Evolutionary conservation across 2,113 vertebrate species (phyloP).

Genomic region (Emydocephalus ijimae): DNA sequence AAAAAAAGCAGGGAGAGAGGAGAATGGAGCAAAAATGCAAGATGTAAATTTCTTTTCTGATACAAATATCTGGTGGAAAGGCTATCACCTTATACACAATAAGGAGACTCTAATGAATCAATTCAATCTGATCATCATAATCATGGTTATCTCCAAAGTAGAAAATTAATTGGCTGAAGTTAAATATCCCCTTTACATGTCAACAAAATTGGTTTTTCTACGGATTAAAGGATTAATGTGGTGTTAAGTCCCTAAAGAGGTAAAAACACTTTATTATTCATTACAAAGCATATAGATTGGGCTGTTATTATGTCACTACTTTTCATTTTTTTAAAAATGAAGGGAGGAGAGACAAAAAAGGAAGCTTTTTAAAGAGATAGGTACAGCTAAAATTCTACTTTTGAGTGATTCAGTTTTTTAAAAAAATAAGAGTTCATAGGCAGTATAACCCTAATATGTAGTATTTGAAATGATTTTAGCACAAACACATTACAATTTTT

Average conservation of each 20-base stretch:
- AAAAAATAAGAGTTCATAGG: background rate
- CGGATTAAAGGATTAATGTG: constrained; percentile 95
- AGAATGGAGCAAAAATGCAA: constrained; percentile 33
- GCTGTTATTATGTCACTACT: constrained; percentile 59
- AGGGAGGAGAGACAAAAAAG: background rate
- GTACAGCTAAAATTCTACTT: background rate
- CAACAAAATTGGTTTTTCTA: constrained; percentile 91
- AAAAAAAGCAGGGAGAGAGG: background rate
- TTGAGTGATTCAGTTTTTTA: background rate
- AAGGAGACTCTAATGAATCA: constrained; percentile 84
- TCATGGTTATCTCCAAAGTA: constrained; percentile 83
- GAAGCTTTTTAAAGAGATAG: background rate
- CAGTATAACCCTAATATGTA: background rate
- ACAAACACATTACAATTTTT: background rate
- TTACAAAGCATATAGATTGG: constrained; percentile 85
- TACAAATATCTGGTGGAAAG: constrained; percentile 56
- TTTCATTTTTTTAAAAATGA: constrained; percentile 56
- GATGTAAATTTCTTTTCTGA: constrained; percentile 44
- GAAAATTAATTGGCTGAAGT: constrained; percentile 92
- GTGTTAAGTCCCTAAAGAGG: constrained; percentile 93
- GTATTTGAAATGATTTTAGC: background rate
- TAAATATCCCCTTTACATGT: constrained; percentile 85
- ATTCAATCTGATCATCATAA: constrained; percentile 89
- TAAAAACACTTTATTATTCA: constrained; percentile 95
- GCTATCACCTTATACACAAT: constrained; percentile 65